Evolutionary conservation across 2,888 invertebrate genomes (phyloP), one percentile per base, ranked within the genome.

Genomic region (Mycalesis mineus): DNA sequence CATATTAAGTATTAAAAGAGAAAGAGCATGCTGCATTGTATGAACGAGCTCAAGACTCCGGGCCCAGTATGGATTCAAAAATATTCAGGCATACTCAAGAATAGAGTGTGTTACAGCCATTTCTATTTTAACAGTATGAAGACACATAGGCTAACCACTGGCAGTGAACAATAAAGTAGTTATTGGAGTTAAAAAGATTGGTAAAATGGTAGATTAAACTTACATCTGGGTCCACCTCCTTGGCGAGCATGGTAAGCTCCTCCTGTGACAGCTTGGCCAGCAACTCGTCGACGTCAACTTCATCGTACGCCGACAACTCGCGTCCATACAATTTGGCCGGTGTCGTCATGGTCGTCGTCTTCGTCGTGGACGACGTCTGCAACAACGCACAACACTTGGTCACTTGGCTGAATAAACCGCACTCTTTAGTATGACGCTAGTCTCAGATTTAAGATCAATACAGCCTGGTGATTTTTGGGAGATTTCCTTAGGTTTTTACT

Each of bases 201-300:
- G n/a, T n/a, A n/a, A n/a, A n/a, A n/a, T n/a, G n/a, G n/a, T n/a
- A n/a, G n/a, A n/a, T n/a, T n/a, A n/a, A 31, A 94, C 96, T 96
- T 91, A 98, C 98, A 92, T 99, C 99, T 67, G 99, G 99, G 91
- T 99, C 99, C 70, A 98, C 98, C 92, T 99, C 98, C 91, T 97
- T 97, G 74, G 98, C 98, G 75, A 99, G 92, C 85, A 98, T 96
- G 76, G 97, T 97, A 69, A 99, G 94, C 91, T 99, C 99, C 81
- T 98, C 98, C 51, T 96, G 94, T 60, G 97, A 95, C 65, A 99
- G 92, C 82, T 98, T 97, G 57, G 96, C 92, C 73, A 99, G 91
- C 62, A 99, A 91, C 72, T 97, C 97, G 80, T 99, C 99, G 69
- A 99, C 96, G 83, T 99, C 98, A 76, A 98, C 94, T 84, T 98